Conservation (phyloP, 2,888 invertebrate species). For the Diplolepis rosae region DNA sequence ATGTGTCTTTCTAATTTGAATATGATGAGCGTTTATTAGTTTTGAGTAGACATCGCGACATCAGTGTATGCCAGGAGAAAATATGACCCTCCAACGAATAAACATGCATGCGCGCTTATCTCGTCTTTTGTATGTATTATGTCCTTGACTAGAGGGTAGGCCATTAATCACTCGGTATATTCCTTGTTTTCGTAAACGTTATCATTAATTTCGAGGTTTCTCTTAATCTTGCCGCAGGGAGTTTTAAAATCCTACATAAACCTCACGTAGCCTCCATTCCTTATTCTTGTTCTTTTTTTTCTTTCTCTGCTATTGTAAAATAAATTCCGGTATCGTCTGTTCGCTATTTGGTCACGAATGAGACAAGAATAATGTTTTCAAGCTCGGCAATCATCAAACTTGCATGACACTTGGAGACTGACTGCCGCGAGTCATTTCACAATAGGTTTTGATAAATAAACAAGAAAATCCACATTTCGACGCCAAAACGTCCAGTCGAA, state of each 20-base stretch:
- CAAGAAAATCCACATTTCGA: constrained; percentile 17
- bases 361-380: constrained; percentile 41
- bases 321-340: background rate
- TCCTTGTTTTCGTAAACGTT: constrained; percentile 10
- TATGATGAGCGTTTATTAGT: background rate
- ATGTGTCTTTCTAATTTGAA: background rate
- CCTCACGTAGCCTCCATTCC: background rate
- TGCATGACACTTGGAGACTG: constrained; percentile 43
- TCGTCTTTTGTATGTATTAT: background rate
- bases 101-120: constrained; percentile 4
- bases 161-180: constrained; percentile 6
- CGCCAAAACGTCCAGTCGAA: constrained; percentile 6
- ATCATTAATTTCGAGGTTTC: constrained; percentile 14
- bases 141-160: background rate
- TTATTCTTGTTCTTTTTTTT: background rate
- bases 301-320: background rate
- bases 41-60: background rate
- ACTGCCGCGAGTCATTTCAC: constrained; percentile 38
- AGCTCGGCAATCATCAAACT: constrained; percentile 49
- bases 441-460: constrained; percentile 30
- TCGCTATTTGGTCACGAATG: constrained; percentile 12
- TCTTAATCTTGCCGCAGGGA: constrained; percentile 10
- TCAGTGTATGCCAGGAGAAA: constrained; percentile 1
- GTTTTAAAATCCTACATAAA: background rate
- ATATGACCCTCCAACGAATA: constrained; percentile 17